Evolutionary conservation across 2,888 invertebrate genomes (phyloP), one percentile per base, ranked within the genome.

Genomic region (Dendrolimus houi): DNA sequence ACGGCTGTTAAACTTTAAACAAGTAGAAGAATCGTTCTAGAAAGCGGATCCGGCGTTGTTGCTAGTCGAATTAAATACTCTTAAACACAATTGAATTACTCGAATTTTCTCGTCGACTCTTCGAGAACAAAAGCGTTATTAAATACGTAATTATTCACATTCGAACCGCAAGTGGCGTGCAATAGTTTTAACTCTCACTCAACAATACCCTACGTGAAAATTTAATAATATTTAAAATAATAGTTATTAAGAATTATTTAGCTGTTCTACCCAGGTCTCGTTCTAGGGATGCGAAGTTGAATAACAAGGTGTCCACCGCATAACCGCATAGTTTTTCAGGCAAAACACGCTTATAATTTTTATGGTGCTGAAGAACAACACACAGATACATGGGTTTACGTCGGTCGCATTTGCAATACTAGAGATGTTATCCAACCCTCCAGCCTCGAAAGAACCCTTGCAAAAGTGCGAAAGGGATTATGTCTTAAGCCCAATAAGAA

Each of bases 61-160:
- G 80, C 77, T 75, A 70, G 67, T 81, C 81, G 76, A 87, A 86
- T 88, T 87, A 86, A 88, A 87, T 76, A 84, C 81, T 81, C 79
- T 81, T 84, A 87, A 85, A 89, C 84, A 87, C 90, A 90, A 90
- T 90, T 90, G 90, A 90, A 89, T 90, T 90, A 90, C 89, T 83
- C 82, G 87, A 84, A 85, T 88, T 89, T 88, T 84, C 90, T 85
- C 83, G 81, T 85, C 80, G 76, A 75, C 71, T 72, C 72, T 76
- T 72, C 74, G 85, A 86, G 89, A 90, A 90, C 90, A 90, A 90
- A 89, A 87, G 89, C 88, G 81, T 89, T 90, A 90, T 89, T 90
- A 90, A 90, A 88, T 87, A 87, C 87, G 89, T 86, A 90, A 89
- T 89, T 90, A 89, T 88, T 88, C 85, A 87, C 87, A 84, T 86